Evolutionary conservation across 2,797 vertebrate genomes (phyloP), one percentile per base, ranked within the genome.

Genomic region (Echiichthys vipera): DNA sequence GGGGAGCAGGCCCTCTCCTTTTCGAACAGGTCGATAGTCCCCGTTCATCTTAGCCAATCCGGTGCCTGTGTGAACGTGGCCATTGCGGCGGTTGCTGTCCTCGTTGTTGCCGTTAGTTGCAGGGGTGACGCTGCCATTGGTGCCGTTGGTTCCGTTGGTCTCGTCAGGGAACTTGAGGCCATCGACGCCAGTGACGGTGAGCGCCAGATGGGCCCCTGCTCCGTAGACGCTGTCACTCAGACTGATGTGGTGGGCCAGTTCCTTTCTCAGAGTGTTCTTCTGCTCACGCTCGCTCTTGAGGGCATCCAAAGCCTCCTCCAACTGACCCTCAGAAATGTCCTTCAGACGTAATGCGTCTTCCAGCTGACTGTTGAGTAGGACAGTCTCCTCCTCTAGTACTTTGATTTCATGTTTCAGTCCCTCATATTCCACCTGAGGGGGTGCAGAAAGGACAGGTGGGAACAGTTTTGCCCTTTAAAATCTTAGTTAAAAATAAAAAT

Each of bases 371-470:
- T 99, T 98, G 45, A 99, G 95, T 10, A 99, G 95, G n/a, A 97
- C 97, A 0, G 96, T 98, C 86, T 99, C 97, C 90, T 99, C 98
- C 86, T 97, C 98, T 62, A 98, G 94, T 2, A 98, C 96, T 75
- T 99, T 99, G 66, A 99, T 99, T 91, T 99, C 98, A 71, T 99
- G 98, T 81, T 99, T 99, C 86, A 99, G 93, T 49, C 98, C 98
- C 92, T 99, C 98, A 3, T 98, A 99, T 88, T 99, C 98, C 86
- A 99, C 98, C 98, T 99, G 94, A 64, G 14, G 47, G 25, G 18
- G 32, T 22, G 13, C 4, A 77, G 89, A 29, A 10, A 58, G n/a
- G 47, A 1, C 20, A 47, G 1, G 2, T 1, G 8, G 15, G 4
- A 27, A 12, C 6, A 65, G 13, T 27, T 43, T 42, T 3, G 7